Conservation (phyloP, 2,113 vertebrate species). For the Myrmecobius fasciatus region DNA sequence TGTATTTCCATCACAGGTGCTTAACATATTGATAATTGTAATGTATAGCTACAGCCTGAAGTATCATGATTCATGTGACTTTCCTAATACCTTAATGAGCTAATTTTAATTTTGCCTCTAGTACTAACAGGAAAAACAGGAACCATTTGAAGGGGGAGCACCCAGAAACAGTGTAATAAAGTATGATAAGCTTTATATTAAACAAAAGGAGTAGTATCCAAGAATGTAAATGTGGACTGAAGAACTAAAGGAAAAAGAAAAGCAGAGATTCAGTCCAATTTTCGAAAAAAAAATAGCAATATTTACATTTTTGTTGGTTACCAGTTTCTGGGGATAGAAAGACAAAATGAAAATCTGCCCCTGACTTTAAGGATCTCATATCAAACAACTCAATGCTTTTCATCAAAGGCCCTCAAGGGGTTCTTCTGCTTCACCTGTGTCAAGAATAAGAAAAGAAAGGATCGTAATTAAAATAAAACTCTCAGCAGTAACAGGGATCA, state of each 20-base stretch:
- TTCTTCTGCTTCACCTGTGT: not conserved
- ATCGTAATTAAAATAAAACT: not conserved
- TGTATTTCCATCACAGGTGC: not conserved
- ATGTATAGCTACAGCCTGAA: not conserved
- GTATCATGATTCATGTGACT: not conserved
- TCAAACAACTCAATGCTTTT: not conserved
- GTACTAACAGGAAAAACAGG: not conserved
- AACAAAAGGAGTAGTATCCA: not conserved
- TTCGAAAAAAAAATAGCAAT: not conserved
- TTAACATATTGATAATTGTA: not conserved
- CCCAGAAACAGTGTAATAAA: not conserved
- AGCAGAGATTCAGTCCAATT: not conserved
- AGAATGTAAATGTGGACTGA: not conserved
- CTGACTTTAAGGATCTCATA: not conserved
- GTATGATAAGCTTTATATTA: not conserved
- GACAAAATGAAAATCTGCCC: not conserved
- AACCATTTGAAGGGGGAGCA: not conserved
- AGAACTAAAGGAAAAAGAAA: not conserved
- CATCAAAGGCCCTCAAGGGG: not conserved
- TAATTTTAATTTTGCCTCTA: not conserved
- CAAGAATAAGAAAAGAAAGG: not conserved
- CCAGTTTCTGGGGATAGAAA: not conserved
- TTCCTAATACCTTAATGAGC: not conserved
- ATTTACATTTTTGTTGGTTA: not conserved
- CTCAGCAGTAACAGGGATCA: not conserved